Evolutionary conservation across 2,888 invertebrate genomes (phyloP), one percentile per base, ranked within the genome.

Genomic region (Leptinotarsa peninsularis): DNA sequence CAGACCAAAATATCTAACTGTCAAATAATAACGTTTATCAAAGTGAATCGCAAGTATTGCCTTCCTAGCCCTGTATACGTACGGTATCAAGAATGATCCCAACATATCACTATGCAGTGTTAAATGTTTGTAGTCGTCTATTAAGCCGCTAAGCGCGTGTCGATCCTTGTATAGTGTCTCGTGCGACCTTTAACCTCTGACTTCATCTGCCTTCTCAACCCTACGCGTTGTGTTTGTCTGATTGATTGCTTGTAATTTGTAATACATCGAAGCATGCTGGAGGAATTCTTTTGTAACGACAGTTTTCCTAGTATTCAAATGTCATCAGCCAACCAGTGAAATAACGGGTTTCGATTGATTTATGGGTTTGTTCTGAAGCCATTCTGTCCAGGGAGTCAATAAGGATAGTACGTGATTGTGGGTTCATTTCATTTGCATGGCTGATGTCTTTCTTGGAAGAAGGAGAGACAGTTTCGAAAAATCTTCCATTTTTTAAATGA

Each of bases 131-230:
- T 43, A 43, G 43, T 43, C 15, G 60, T 60, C 21, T 21, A 60
- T 60, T 23, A 15, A 23, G 60, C 68, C 54, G 23, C 17, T 52
- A 73, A 73, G 81, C 82, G 81, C 82, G 81, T 81, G 82, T 81
- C 80, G 75, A 76, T 77, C 79, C 74, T 75, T 78, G 81, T 82
- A 82, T 75, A 79, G 73, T 77, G 81, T 82, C 82, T 82, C 82
- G 82, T 82, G 82, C 81, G 79, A 82, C 81, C 81, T 79, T 60
- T 80, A 75, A 83, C 81, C 82, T 79, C 58, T 74, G 68, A 73
- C 73, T 71, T 73, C 73, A 73, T 73, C 67, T 49, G 58, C 68
- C 67, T 49, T 58, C 49, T 67, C 52, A 52, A 63, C 63, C 63
- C 63, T 33, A 21, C 15, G 43, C 58, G 70, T 58, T 70, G 70